Evolutionary conservation across 2,888 invertebrate genomes (phyloP).

Genomic region (Lepidochitona cinerea): DNA sequence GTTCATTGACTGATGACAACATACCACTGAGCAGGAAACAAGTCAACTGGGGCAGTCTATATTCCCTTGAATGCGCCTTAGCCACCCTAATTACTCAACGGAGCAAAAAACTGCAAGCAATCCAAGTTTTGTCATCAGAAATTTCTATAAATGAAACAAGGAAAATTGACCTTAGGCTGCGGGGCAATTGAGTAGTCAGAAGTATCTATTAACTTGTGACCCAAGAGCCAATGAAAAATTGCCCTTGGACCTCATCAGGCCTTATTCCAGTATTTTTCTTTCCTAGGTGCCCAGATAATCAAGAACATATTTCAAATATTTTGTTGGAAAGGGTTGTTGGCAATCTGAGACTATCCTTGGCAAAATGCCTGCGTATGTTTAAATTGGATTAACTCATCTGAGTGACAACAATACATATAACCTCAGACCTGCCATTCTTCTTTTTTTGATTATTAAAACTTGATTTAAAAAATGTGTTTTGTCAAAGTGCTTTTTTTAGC

Average conservation of each 20-base stretch:
- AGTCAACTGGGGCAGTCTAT: not conserved
- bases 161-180: slow-evolving; percentile 1
- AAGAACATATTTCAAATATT: slow-evolving; percentile 8
- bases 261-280: not conserved
- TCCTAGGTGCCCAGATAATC: not conserved
- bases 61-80: not conserved
- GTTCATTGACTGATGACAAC: not conserved
- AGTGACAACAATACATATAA: too few species aligned
- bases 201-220: slow-evolving; percentile 5
- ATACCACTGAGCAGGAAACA: not conserved
- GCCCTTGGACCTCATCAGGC: not conserved
- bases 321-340: not conserved
- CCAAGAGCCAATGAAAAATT: slow-evolving; percentile 1
- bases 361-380: slow-evolving; percentile 1
- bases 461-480: too few species aligned
- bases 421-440: too few species aligned
- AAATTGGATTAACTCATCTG: too few species aligned
- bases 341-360: not conserved
- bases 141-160: slow-evolving; percentile 7
- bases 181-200: slow-evolving; percentile 5
- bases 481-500: too few species aligned
- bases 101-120: not conserved
- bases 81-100: slow-evolving; percentile 3
- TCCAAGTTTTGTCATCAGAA: not conserved
- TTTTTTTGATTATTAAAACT: too few species aligned